A percentile compares a stretch with the other conserved stretches of the same genome.
Evolutionary conservation across 2,888 invertebrate species (phyloP).

Genomic region (Cheilosia variabilis): DNA sequence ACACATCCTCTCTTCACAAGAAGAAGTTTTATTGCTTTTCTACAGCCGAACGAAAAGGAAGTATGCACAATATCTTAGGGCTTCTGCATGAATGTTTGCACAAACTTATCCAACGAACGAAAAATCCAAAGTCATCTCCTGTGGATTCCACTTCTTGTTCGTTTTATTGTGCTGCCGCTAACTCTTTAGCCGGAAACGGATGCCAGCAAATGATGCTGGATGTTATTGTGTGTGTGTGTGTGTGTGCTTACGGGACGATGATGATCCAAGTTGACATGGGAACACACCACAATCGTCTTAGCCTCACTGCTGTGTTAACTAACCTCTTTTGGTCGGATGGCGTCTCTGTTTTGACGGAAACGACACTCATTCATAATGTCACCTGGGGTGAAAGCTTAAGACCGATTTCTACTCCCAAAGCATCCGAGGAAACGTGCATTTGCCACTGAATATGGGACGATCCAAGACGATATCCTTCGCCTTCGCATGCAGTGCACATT

Average conservation of each 20-base stretch:
- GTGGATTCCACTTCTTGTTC: conserved; percentile 44
- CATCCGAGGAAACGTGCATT: conserved; percentile 19
- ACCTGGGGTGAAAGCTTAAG: conserved; percentile 45
- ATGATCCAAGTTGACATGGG: conserved; percentile 46
- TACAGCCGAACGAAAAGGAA: conserved; percentile 63
- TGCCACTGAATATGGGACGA: neutral
- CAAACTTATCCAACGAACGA: conserved; percentile 58
- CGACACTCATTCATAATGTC: conserved; percentile 36
- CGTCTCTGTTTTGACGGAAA: conserved; percentile 41
- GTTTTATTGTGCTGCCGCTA: conserved; percentile 19
- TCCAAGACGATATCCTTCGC: neutral
- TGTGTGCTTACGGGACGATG: neutral
- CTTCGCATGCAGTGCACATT: neutral
- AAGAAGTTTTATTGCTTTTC: conserved; percentile 70
- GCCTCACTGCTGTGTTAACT: conserved; percentile 13
- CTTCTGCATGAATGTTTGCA: conserved; percentile 62
- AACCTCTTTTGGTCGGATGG: neutral
- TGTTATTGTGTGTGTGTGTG: conserved; percentile 1
- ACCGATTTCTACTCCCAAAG: conserved; percentile 18
- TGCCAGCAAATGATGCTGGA: conserved; percentile 63
- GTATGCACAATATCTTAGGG: conserved; percentile 72
- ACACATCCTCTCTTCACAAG: conserved; percentile 59
- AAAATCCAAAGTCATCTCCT: conserved; percentile 60
- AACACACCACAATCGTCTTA: conserved; percentile 31
- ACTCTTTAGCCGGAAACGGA: conserved; percentile 69